These are phyloP conservation scores for Erinaceus europaeus DNA, from an alignment of 2,113 vertebrate genomes.

Conservation along the genomic window DNA sequence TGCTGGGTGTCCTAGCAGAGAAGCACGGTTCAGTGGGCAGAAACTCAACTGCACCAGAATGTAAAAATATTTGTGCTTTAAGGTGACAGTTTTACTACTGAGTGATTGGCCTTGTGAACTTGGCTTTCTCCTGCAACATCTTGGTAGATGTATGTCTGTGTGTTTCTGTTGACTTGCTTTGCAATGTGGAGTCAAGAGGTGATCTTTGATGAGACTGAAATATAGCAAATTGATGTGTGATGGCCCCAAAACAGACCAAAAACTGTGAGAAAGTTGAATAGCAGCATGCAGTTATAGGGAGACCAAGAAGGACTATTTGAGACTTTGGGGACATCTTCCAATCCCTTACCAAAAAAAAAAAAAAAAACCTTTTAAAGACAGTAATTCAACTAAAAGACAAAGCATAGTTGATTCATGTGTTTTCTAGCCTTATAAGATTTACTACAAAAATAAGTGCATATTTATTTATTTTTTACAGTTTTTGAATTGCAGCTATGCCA, in stretches of 20 bases:
- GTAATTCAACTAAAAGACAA: not conserved
- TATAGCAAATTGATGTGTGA: not conserved
- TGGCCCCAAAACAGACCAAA: not conserved
- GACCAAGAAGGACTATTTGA: not conserved
- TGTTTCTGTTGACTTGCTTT: not conserved
- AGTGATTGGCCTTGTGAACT: not conserved
- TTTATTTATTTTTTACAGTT: not conserved
- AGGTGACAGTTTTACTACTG: conserved; percentile 9
- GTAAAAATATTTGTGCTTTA: conserved; percentile 31
- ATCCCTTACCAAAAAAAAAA: not conserved
- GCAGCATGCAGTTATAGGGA: not conserved
- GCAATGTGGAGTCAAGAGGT: not conserved
- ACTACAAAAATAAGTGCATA: too few relatives aligned
- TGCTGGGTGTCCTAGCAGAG: conserved; percentile 30
- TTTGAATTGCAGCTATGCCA: not conserved
- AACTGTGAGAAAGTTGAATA: not conserved
- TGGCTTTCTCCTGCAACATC: not conserved
- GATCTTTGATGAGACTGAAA: not conserved
- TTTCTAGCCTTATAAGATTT: not conserved
- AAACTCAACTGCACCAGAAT: conserved; percentile 23
- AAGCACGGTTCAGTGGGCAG: conserved; percentile 30
- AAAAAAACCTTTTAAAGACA: not conserved
- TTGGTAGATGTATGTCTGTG: not conserved
- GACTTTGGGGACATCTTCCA: not conserved
- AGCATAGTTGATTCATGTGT: not conserved